Percentiles rank a stretch among this genome's conserved stretches.
phyloP scores from a whole-genome alignment of 2,797 vertebrate species.

The Schizopygopsis pylzovi region DNA sequence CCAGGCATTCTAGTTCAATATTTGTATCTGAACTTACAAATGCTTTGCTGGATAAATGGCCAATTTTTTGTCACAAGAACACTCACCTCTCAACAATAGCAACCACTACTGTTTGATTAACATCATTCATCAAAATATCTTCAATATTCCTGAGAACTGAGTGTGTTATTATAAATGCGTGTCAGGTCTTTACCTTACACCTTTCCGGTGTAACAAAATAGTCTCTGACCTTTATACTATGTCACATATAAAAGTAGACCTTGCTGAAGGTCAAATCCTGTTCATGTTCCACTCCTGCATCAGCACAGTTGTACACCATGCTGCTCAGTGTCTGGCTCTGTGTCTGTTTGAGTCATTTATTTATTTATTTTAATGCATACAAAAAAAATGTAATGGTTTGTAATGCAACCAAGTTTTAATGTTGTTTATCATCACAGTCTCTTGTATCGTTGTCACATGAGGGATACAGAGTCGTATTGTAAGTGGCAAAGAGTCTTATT shows the following conservation, averaged over 20 bases:
- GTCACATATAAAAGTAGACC: not conserved
- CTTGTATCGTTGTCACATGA: slow-evolving; percentile 54
- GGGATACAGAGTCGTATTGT: too few relatives aligned
- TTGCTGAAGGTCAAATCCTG: not conserved
- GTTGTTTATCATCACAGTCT: too few relatives aligned
- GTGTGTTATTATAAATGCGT: not conserved
- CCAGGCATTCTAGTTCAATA: too few relatives aligned
- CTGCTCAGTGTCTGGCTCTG: slow-evolving; percentile 13
- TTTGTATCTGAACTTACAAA: too few relatives aligned
- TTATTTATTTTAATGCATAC: too few relatives aligned
- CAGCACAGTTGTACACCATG: slow-evolving; percentile 7
- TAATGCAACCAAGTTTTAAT: not conserved
- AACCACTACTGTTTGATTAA: too few relatives aligned
- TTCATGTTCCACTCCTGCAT: not conserved
- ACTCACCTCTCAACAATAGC: too few relatives aligned
- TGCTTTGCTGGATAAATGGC: too few relatives aligned
- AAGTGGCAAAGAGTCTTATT: slow-evolving; percentile 68
- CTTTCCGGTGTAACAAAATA: not conserved
- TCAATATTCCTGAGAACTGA: not conserved
- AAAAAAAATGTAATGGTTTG: not conserved
- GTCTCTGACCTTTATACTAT: not conserved
- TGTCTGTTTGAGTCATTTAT: not conserved
- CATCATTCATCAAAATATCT: too few relatives aligned
- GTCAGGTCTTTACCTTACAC: not conserved
- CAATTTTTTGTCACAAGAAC: too few relatives aligned